Base-by-base conservation (phyloP, 2,888 invertebrate genomes). In the Microctonus aethiopoides region DNA sequence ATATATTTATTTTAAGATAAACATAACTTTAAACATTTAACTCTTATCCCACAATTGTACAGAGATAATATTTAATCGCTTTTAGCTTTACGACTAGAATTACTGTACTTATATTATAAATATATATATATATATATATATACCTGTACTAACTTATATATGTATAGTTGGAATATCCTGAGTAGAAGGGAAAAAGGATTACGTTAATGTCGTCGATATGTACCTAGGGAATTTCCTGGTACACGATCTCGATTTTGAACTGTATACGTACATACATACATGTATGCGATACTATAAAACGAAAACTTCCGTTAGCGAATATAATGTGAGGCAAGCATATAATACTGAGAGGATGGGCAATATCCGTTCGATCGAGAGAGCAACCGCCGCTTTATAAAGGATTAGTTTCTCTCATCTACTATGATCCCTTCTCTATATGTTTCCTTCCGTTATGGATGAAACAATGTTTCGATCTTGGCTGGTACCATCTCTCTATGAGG, bases 311-410 rank as follows among this genome's bases (percentile, higher is more conserved):
- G 67, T 29, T 29, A 32, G 59, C 57, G 41, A 74, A 34, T 72
- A 71, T 73, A 77, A 75, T 78, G 72, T 67, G 56, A 59, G 63
- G 66, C 72, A 74, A 76, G 16, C 57, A 10, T 29, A 34, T 72
- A 76, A 70, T 69, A 22, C 64, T n/a, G n/a, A 39, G 39, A 56
- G 67, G 64, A 73, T 36, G 36, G 51, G 64, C 69, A 73, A 75
- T 75, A 72, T 73, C 70, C 72, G 68, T 29, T 60, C 67, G 56
- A 71, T 74, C 52, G 72, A 70, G 9, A 57, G 32, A 16, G 26
- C 16, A 29, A 32, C 32, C 32, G 13, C 32, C 32, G 6, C 34
- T 9, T 26, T 13, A 26, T 2, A 46, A 46, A 46, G 57, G 57
- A 57, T 57, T 57, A 57, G 20, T 54, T 26, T 54, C 26, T 13